Conservation (phyloP, 2,888 invertebrate genomes). For the Hypomecis atomaria region DNA sequence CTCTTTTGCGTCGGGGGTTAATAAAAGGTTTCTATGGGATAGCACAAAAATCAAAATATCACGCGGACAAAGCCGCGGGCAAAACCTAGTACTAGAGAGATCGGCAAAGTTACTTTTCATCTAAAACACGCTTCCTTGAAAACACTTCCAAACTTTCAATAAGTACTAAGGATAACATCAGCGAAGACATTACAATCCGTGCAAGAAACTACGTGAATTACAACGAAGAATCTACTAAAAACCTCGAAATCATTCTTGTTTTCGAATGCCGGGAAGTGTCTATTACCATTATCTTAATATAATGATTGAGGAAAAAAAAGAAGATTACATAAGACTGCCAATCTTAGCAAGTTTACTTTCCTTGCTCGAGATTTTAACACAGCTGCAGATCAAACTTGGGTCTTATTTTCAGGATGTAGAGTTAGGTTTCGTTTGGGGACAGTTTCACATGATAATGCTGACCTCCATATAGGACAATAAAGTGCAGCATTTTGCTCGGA, state of each 20-base stretch:
- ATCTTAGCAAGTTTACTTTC: constrained; percentile 30
- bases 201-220: not conserved
- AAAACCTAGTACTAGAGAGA: no score
- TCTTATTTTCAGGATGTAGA: not conserved
- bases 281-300: constrained; percentile 30
- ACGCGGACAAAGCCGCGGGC: no score
- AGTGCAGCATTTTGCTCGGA: constrained; percentile 46
- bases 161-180: not conserved
- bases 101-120: no score
- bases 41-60: no score
- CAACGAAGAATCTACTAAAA: not conserved
- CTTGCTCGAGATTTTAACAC: constrained; percentile 11
- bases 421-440: constrained; percentile 1
- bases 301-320: constrained; percentile 41
- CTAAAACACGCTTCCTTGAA: no score
- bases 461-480: constrained; percentile 40
- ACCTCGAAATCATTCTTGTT: constrained; percentile 21
- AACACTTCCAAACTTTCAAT: no score
- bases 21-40: no score
- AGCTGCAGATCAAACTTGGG: not conserved
- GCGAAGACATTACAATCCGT: not conserved
- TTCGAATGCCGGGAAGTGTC: constrained; percentile 29
- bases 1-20: no score
- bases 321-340: constrained; percentile 34
- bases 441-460: constrained; percentile 39